Evolutionary conservation across 2,888 invertebrate species (phyloP), one percentile per base, ranked within the genome.

Genomic region (Polydrusus cervinus): DNA sequence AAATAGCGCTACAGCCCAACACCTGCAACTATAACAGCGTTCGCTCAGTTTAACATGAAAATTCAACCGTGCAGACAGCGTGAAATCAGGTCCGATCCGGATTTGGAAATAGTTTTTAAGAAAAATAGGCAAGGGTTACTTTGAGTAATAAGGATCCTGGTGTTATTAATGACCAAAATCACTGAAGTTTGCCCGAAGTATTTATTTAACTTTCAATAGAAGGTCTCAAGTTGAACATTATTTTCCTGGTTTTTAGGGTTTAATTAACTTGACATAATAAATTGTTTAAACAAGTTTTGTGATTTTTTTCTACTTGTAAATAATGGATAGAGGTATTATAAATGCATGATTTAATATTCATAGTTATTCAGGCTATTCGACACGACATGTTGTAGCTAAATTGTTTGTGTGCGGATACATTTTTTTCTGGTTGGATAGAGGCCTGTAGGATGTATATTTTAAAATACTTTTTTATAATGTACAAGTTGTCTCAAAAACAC

Each of bases 1-100:
- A 74, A 74, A 74, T 68, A 68, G 34, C 18, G 74, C 40, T 62
- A 74, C 62, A 34, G 16, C 9, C 60, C 30, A 62, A 62, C 74
- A 74, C 74, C 74, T 74, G 74, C 55, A 64, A 74, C 68, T 55
- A 55, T 34, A 55, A 74, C 62, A 68, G 62, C 61, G 53, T 53
- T 38, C 45, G 74, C 14, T 68, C 68, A 62, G 68, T 68, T 68
- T 25, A 60, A 49, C 68, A 47, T 61, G 61, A 65, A 49, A 65
- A 61, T 60, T 69, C 30, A 66, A 16, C 13, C 10, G 18, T 66
- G 51, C 65, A 13, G 34, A 57, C 57, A 57, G 34, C 57, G 57
- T 57, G 57, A 38, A 57, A 57, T 57, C 34, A 67, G 62, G 57
- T 57, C 20, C 38, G 18, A 9, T 40, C 18, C 13, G 65, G 53